Percentiles rank a stretch among this genome's conserved stretches.
Conservation (phyloP, 1,140 invertebrate genomes). For the Ylistrum balloti region DNA sequence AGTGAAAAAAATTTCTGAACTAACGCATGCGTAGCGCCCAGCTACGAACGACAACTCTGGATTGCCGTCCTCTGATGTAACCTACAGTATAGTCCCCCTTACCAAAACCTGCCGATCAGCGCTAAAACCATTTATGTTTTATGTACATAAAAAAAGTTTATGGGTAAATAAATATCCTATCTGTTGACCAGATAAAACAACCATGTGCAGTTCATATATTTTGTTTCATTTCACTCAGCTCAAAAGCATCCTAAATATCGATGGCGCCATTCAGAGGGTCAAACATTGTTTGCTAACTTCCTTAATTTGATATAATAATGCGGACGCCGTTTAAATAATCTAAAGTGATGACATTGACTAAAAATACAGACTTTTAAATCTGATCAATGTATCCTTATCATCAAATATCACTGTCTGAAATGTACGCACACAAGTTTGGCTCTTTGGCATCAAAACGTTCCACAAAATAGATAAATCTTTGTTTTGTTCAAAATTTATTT, state of each 20-base stretch:
- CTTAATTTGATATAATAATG: neutral
- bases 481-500: neutral
- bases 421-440: neutral
- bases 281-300: neutral
- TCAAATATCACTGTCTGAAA: too few species aligned
- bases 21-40: too few species aligned
- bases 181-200: neutral
- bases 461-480: neutral
- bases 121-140: too few species aligned
- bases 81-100: too few species aligned
- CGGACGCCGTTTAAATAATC: neutral
- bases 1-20: too few species aligned
- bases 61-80: too few species aligned
- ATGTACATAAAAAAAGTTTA: too few species aligned
- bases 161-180: too few species aligned
- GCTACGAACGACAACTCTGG: too few species aligned
- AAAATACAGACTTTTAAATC: neutral
- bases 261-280: conserved; percentile 1
- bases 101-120: too few species aligned
- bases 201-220: neutral
- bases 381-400: neutral
- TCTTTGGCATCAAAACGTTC: neutral
- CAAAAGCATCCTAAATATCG: neutral
- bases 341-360: neutral
- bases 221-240: neutral